Evolutionary conservation across 2,113 vertebrate species (phyloP).

Genomic region (Bubo blakistoni): DNA sequence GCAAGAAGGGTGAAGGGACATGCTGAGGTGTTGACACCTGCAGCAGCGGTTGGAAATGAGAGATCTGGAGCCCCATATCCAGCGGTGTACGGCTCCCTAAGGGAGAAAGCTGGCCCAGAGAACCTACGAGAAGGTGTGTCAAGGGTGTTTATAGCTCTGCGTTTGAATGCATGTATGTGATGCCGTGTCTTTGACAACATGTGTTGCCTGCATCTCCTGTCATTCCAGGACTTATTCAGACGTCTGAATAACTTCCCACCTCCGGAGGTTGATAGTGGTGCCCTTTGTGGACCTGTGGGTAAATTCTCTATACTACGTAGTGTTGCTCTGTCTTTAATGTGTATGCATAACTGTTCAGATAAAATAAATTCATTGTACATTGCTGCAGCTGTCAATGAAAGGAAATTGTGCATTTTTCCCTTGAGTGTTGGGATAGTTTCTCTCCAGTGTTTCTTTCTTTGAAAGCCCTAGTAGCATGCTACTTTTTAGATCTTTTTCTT

Average conservation of each 20-base stretch:
- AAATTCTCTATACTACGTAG: not conserved
- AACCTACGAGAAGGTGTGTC: not conserved
- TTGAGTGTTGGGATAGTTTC: not conserved
- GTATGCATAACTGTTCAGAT: not conserved
- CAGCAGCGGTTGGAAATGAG: not conserved
- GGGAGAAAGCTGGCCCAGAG: not conserved
- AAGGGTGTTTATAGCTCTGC: not conserved
- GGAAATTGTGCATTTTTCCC: not conserved
- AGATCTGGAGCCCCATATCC: not conserved
- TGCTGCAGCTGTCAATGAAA: not conserved
- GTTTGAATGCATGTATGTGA: accelerated
- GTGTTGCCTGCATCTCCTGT: not conserved
- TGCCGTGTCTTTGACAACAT: not conserved
- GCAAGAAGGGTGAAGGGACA: no score
- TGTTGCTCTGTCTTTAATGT: not conserved
- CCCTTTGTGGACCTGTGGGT: not conserved
- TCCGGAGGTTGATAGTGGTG: not conserved
- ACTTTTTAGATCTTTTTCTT: not conserved
- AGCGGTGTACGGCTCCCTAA: not conserved
- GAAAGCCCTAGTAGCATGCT: not conserved
- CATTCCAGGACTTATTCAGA: not conserved
- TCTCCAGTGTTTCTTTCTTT: not conserved
- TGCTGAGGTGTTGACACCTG: not conserved
- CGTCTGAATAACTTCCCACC: not conserved
- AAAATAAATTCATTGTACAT: conserved; percentile 16